Conservation (phyloP, 2,888 invertebrate genomes). For the Dynastes hyllus region DNA sequence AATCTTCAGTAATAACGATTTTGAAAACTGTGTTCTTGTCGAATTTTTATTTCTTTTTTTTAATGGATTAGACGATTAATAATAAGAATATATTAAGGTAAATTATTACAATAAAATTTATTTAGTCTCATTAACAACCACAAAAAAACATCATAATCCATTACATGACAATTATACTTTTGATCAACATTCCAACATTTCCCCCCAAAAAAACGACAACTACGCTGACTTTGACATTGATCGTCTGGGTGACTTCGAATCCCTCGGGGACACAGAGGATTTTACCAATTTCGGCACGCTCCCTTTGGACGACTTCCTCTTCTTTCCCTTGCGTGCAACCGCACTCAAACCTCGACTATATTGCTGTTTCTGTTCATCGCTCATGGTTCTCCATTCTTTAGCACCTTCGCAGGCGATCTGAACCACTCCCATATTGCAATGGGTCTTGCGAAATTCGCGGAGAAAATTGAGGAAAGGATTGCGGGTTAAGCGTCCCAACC, state of each 20-base stretch:
- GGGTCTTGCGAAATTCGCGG: conserved; percentile 60
- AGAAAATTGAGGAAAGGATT: conserved; percentile 65
- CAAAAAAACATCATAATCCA: no score
- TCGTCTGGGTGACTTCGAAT: neutral
- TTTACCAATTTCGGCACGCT: neutral
- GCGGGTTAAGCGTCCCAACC: conserved; percentile 47
- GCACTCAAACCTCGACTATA: conserved; percentile 51
- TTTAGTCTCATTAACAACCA: no score
- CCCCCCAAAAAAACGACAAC: neutral
- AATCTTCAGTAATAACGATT: no score
- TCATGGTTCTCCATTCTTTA: conserved; percentile 62
- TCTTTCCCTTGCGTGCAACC: neutral
- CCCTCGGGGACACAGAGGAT: neutral
- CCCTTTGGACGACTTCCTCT: neutral
- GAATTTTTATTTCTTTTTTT: no score
- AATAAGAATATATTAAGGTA: no score
- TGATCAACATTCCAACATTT: neutral
- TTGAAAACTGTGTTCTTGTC: no score
- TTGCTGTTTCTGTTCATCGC: conserved; percentile 53
- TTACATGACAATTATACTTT: no score
- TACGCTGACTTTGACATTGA: conserved; percentile 5
- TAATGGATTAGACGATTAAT: no score
- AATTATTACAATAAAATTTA: no score
- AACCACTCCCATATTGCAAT: conserved; percentile 61
- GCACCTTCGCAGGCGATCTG: conserved; percentile 65